Base-by-base conservation (phyloP, 2,888 invertebrate genomes). In the Lissonota sp. region DNA sequence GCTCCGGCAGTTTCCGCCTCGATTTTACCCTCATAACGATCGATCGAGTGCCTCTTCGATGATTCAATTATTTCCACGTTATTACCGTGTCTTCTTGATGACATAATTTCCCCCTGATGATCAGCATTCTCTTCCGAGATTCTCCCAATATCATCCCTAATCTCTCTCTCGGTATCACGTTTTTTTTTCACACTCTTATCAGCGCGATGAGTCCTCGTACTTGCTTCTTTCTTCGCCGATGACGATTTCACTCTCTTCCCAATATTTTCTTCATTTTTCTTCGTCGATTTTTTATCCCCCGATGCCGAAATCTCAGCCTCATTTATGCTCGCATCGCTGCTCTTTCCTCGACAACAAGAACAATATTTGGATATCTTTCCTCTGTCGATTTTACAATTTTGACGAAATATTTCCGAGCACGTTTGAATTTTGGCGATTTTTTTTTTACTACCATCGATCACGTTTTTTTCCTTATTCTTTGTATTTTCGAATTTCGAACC, bases 341-440 rank as follows among this genome's bases (percentile, higher is more conserved):
- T 37, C 3, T 46, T 58, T 37, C 7, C 10, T 12, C 60, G 46
- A 16, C 74, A 75, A 44, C 70, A 71, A 7, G 49, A 10, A 7
- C 26, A 70, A 66, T 4, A 71, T 53, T 75, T 79, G 49, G 1
- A 12, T 16, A 51, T 26, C 0, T 64, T 26, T 40, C 40, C 8
- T 46, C 16, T 42, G 10, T 57, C 7, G n/a, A 77, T 8, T 16
- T 40, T 42, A 26, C 64, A 75, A 67, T 71, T 67, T 49, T 75
- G 75, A 71, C 14, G 37, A 7, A 74, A 39, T 16, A 26, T n/a
- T 6, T 69, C 63, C 6, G 42, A 51, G 26, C 37, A 74, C 46
- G 69, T 37, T 51, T 37, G 39, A 5, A 37, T 49, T 46, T 70
- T 76, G 3, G 40, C 7, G 6, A 10, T 42, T 40, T 49, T 26